Percentiles rank a stretch among this genome's conserved stretches.
Conservation (phyloP, 2,797 vertebrate genomes). For the Phrynocephalus vlangalii region DNA sequence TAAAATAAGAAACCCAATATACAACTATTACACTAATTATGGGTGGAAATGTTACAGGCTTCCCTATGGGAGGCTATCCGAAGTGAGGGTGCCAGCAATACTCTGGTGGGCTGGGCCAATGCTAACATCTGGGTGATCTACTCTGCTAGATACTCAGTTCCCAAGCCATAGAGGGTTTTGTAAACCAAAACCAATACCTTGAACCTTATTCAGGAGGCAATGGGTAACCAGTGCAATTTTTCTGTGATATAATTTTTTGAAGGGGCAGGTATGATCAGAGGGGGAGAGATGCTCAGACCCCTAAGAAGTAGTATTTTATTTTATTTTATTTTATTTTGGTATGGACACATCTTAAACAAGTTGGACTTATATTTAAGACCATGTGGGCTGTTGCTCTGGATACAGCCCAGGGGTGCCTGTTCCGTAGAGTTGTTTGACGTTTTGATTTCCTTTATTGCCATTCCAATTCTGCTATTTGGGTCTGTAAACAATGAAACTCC, state of each 20-base stretch:
- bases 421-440: not conserved
- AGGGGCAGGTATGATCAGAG: not conserved
- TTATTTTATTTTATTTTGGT: not conserved
- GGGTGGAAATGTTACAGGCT: too few species aligned
- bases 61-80: too few species aligned
- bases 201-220: too few species aligned
- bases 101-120: too few species aligned
- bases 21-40: too few species aligned
- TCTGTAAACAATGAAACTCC: not conserved
- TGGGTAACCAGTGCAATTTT: too few species aligned
- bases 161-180: too few species aligned
- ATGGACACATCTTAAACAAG: not conserved
- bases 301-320: not conserved
- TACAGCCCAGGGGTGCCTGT: not conserved
- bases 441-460: conserved; percentile 20
- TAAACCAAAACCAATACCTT: too few species aligned
- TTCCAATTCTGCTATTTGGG: not conserved
- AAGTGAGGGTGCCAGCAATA: too few species aligned
- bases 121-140: too few species aligned
- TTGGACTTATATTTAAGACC: not conserved
- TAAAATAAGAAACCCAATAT: too few species aligned
- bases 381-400: conserved; percentile 13
- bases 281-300: not conserved
- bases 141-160: not conserved
- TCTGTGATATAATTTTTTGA: too few species aligned